Conservation (phyloP, 1,140 invertebrate species). For the Zaprionus tsacasi region DNA sequence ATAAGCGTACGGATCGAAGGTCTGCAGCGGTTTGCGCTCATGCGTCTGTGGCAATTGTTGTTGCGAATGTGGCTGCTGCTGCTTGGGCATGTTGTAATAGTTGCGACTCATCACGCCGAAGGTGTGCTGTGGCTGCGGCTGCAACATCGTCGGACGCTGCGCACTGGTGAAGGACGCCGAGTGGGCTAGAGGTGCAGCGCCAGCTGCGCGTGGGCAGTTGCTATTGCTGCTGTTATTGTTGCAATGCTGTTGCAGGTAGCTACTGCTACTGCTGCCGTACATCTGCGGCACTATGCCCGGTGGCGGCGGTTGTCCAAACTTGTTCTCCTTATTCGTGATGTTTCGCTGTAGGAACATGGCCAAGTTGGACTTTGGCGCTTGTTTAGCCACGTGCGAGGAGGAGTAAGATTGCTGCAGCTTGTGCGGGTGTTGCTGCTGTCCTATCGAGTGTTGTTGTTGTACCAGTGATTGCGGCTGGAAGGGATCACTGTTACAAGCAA, state of each 20-base stretch:
- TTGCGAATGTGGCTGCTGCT: conserved; percentile 30
- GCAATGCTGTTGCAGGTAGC: conserved; percentile 39
- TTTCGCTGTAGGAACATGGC: conserved; percentile 68
- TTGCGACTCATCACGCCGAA: conserved; percentile 74
- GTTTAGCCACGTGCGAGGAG: conserved; percentile 66
- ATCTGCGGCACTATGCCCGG: conserved; percentile 65
- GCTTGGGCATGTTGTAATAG: conserved; percentile 71
- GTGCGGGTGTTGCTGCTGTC: conserved; percentile 48
- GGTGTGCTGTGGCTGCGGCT: conserved; percentile 46
- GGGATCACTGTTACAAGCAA: conserved; percentile 74
- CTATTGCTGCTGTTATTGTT: conserved; percentile 8
- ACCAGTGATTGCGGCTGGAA: conserved; percentile 61
- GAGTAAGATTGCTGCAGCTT: conserved; percentile 76
- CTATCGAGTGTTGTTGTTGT: conserved; percentile 26
- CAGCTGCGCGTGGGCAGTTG: conserved; percentile 16
- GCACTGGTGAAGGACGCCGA: conserved; percentile 67
- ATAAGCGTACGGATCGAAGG: conserved; percentile 82
- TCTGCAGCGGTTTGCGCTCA: conserved; percentile 76
- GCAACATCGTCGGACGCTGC: conserved; percentile 56
- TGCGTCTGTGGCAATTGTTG: conserved; percentile 11
- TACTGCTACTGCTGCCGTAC: conserved; percentile 53
- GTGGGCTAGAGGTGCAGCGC: conserved; percentile 59
- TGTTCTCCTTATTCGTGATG: conserved; percentile 76
- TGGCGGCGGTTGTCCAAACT: conserved; percentile 59
- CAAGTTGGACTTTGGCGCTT: conserved; percentile 55